Percentiles rank a stretch among this genome's conserved stretches.
These are phyloP conservation scores for Agrochola lychnidis DNA, from an alignment of 2,888 invertebrate genomes.

Conservation along the genomic window DNA sequence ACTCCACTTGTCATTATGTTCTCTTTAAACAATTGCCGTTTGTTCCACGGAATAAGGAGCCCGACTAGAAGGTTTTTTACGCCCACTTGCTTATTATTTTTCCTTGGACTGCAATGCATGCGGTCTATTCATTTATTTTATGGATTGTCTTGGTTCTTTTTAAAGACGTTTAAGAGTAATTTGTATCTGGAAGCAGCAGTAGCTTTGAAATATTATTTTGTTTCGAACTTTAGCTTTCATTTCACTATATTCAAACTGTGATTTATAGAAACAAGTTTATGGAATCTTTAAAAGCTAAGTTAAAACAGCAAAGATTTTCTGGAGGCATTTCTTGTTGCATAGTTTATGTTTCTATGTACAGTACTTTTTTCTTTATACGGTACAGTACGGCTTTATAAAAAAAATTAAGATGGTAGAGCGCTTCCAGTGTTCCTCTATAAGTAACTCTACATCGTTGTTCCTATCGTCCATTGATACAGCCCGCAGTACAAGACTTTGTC, in stretches of 20 bases:
- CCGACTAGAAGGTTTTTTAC: constrained; percentile 58
- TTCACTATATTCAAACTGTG: neutral
- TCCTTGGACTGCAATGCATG: constrained; percentile 34
- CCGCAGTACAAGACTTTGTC: constrained; percentile 21
- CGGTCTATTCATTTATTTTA: constrained; percentile 43
- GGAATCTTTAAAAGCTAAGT: neutral
- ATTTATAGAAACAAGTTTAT: neutral
- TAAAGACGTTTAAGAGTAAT: constrained; percentile 12
- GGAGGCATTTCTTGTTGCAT: neutral
- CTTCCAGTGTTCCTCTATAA: constrained; percentile 29
- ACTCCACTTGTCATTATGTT: constrained; percentile 87
- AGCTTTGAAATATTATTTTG: constrained; percentile 6
- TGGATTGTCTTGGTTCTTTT: constrained; percentile 34
- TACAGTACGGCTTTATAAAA: neutral
- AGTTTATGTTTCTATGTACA: neutral
- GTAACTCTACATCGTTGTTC: constrained; percentile 22
- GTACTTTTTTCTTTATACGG: neutral
- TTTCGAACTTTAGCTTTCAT: neutral
- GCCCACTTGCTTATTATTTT: constrained; percentile 54
- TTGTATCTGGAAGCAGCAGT: constrained; percentile 18
- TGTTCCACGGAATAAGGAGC: constrained; percentile 64
- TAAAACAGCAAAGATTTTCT: neutral
- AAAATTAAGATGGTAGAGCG: neutral
- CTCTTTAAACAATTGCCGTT: constrained; percentile 84
- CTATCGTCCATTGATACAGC: neutral